phyloP scores from a whole-genome alignment of 2,888 invertebrate genomes.

The Drosophila atripex region DNA sequence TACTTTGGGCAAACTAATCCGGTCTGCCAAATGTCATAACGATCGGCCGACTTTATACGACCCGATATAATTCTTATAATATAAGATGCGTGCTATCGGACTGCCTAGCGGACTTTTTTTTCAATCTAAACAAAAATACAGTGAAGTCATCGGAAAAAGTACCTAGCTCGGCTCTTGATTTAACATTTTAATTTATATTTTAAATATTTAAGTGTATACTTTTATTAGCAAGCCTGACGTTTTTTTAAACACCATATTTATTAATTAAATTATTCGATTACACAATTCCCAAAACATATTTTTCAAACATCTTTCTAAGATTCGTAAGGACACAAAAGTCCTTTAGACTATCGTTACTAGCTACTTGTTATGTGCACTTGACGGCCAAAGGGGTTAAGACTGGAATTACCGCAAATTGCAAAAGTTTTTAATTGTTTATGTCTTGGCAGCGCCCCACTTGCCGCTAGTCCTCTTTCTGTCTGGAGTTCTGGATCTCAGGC shows the following conservation, averaged over 20 bases:
- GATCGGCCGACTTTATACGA: no score
- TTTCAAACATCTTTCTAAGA: conserved; percentile 13
- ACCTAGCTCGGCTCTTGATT: no score
- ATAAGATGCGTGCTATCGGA: no score
- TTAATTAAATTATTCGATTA: not conserved
- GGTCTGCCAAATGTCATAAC: no score
- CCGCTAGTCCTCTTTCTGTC: not conserved
- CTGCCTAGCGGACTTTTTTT: no score
- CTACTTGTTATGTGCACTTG: conserved; percentile 44
- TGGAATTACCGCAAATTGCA: conserved; percentile 76
- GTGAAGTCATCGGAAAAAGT: no score
- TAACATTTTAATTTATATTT: no score
- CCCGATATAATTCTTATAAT: no score
- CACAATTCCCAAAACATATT: not conserved
- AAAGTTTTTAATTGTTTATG: conserved; percentile 81
- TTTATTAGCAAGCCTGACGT: not conserved
- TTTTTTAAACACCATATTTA: not conserved
- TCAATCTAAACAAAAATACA: no score
- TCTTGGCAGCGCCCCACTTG: conserved; percentile 13
- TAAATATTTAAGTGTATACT: no score
- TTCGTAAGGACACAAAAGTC: conserved; percentile 5
- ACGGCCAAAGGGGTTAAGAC: conserved; percentile 50
- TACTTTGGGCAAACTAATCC: no score
- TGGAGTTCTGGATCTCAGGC: conserved; percentile 24
- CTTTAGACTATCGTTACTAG: conserved; percentile 5